Percentiles rank a stretch among this genome's conserved stretches.
phyloP scores from a whole-genome alignment of 2,888 invertebrate species.

The Apotomis betuletana region DNA sequence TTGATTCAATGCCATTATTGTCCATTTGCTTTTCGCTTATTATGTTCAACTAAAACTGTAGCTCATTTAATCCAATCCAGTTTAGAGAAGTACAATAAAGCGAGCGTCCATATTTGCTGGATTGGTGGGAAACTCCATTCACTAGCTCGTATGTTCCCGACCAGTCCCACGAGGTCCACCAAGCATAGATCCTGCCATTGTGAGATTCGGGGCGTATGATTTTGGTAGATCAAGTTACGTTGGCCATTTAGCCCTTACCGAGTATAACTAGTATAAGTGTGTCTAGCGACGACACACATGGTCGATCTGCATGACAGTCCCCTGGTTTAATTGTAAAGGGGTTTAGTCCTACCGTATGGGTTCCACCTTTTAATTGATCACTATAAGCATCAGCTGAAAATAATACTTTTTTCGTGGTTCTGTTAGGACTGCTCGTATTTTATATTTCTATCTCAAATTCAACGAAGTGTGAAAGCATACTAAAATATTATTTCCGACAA shows the following conservation, averaged over 20 bases:
- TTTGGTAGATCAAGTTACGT: constrained; percentile 52
- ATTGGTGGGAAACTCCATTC: constrained; percentile 27
- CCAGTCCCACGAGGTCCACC: constrained; percentile 52
- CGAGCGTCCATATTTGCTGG: constrained; percentile 13
- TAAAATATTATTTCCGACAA: no score
- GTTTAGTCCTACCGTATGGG: constrained; percentile 1
- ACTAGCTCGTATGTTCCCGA: constrained; percentile 45
- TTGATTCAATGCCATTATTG: no score
- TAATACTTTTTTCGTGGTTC: no score
- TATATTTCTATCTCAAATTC: no score
- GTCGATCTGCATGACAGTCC: constrained; percentile 21
- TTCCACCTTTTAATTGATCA: background rate
- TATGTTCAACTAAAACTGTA: background rate
- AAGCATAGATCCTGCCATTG: constrained; percentile 32
- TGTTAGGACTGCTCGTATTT: no score
- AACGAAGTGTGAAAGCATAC: no score
- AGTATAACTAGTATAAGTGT: constrained; percentile 36
- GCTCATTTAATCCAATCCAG: background rate
- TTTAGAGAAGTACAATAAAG: background rate
- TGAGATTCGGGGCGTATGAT: constrained; percentile 24
- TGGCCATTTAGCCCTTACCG: constrained; percentile 57
- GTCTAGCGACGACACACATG: constrained; percentile 23
- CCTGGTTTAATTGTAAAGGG: constrained; percentile 20
- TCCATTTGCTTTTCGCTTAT: no score
- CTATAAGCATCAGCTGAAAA: no score